A percentile compares a stretch with the other conserved stretches of the same genome.
phyloP scores from a whole-genome alignment of 1,140 invertebrate genomes.

The Arctopsyche grandis region DNA sequence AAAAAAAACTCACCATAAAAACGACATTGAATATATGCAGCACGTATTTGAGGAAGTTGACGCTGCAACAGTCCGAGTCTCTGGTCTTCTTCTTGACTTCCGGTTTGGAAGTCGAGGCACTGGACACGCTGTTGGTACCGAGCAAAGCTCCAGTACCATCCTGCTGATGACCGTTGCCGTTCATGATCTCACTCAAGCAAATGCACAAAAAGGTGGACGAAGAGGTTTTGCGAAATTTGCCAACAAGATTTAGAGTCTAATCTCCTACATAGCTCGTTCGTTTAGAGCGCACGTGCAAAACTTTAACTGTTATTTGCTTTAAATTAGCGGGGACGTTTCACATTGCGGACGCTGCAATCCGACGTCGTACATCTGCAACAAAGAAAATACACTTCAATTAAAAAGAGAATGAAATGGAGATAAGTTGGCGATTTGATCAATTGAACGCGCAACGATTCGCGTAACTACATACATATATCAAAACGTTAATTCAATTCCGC shows the following conservation, averaged over 20 bases:
- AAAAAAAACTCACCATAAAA: conserved; percentile 75
- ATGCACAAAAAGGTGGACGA: too few species aligned
- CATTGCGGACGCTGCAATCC: background rate
- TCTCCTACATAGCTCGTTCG: conserved; percentile 1
- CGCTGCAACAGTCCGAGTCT: conserved; percentile 79
- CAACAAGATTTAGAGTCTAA: background rate
- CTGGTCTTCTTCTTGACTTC: conserved; percentile 62
- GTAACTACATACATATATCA: too few species aligned
- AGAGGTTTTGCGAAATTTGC: background rate
- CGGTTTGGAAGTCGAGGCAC: conserved; percentile 48
- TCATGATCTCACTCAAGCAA: conserved; percentile 32
- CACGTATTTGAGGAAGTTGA: conserved; percentile 81
- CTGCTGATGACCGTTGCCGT: conserved; percentile 44
- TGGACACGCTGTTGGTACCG: conserved; percentile 48
- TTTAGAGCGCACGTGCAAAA: background rate
- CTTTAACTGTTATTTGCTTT: too few species aligned
- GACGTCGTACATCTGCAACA: background rate
- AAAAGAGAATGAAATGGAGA: too few species aligned
- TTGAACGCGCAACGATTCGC: too few species aligned
- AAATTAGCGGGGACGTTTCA: too few species aligned
- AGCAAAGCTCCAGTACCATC: conserved; percentile 51
- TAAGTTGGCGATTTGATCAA: too few species aligned
- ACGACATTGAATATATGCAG: conserved; percentile 84
- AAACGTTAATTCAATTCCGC: background rate
- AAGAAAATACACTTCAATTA: background rate